Conservation (phyloP, 2,888 invertebrate species). For the Salpingus planirostris region DNA sequence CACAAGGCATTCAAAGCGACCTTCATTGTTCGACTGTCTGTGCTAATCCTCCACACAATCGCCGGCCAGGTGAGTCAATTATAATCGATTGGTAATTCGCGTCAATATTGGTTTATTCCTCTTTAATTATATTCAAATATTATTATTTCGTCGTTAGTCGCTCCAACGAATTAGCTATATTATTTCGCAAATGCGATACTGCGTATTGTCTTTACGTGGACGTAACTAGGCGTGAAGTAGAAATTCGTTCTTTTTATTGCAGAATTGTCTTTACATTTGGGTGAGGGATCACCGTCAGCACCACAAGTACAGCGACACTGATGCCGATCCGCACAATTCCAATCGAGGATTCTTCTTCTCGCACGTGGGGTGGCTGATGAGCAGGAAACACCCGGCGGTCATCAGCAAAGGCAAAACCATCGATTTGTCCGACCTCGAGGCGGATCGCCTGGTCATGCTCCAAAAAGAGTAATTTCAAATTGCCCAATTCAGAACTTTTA, state of each 20-base stretch:
- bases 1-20: slow-evolving; percentile 72
- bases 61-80: slow-evolving; percentile 61
- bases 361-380: slow-evolving; percentile 80
- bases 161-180: too few species aligned
- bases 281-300: slow-evolving; percentile 73
- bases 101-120: too few species aligned
- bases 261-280: slow-evolving; percentile 71
- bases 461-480: slow-evolving; percentile 75
- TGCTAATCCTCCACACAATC: slow-evolving; percentile 59
- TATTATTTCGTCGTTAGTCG: too few species aligned
- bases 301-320: slow-evolving; percentile 67
- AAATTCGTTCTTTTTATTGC: too few species aligned
- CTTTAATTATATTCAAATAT: too few species aligned
- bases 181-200: too few species aligned
- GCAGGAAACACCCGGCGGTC: slow-evolving; percentile 68
- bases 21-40: slow-evolving; percentile 49
- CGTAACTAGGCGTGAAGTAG: too few species aligned
- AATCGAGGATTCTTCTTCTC: slow-evolving; percentile 79
- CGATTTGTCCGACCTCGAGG: slow-evolving; percentile 66
- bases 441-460: slow-evolving; percentile 62
- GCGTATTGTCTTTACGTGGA: too few species aligned
- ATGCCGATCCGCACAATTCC: slow-evolving; percentile 74
- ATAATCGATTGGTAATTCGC: not conserved
- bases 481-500: too few species aligned
- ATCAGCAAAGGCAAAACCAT: slow-evolving; percentile 55